These are phyloP conservation scores for Trichogramma evanescens DNA, from an alignment of 2,888 invertebrate genomes.

Conservation along the genomic window DNA sequence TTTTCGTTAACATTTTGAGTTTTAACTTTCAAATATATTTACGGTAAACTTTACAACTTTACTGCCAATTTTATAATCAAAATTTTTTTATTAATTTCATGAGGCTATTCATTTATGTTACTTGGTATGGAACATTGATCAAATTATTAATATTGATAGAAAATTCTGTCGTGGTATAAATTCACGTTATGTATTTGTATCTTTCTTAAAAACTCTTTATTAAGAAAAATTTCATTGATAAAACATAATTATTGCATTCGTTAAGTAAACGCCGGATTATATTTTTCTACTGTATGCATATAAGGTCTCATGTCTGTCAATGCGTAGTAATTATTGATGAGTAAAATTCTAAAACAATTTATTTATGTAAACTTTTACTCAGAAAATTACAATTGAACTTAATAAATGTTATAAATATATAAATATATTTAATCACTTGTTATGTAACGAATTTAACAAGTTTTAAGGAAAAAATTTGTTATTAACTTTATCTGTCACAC, in stretches of 20 bases:
- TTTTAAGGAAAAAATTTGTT: too few species aligned
- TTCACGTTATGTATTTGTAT: slow-evolving; percentile 4
- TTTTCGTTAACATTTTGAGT: too few species aligned
- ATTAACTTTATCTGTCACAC: too few species aligned
- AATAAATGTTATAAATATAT: slow-evolving; percentile 3
- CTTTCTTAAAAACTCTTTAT: not conserved
- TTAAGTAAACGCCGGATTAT: slow-evolving; percentile 40
- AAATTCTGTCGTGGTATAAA: slow-evolving; percentile 16
- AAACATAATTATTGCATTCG: slow-evolving; percentile 36
- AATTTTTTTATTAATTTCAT: too few species aligned
- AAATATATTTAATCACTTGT: slow-evolving; percentile 14
- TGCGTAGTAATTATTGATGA: slow-evolving; percentile 12
- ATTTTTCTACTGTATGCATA: slow-evolving; percentile 42
- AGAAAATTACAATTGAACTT: slow-evolving; percentile 20
- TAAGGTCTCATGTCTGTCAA: slow-evolving; percentile 22
- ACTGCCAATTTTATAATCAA: too few species aligned
- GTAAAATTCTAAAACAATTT: slow-evolving; percentile 4
- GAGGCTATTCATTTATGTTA: too few species aligned
- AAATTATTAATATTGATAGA: slow-evolving; percentile 1
- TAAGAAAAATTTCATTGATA: not conserved
- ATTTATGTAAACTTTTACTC: slow-evolving; percentile 17
- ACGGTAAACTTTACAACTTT: too few species aligned
- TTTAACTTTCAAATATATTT: too few species aligned
- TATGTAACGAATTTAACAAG: not conserved
- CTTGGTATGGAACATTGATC: too few species aligned